A percentile compares a stretch with the other conserved stretches of the same genome.
Conservation (phyloP, 92 coral and sea anemone species). For the Parazoanthus atlanticus region DNA sequence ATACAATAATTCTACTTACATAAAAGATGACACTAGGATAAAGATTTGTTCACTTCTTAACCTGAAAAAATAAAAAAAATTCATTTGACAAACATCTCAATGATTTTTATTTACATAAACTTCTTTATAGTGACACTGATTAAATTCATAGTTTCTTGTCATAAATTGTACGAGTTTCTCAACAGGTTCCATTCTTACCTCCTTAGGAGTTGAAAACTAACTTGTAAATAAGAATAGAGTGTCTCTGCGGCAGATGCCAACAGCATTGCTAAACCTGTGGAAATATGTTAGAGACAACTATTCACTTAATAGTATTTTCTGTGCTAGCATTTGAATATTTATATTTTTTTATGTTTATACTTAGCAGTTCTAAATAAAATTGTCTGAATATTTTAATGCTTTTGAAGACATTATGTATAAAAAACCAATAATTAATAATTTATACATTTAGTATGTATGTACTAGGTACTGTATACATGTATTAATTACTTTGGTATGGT, state of each 20-base stretch:
- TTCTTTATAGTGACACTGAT: neutral
- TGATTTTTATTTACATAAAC: neutral
- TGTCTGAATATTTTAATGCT: too few relatives aligned
- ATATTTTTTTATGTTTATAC: too few relatives aligned
- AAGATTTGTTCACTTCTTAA: slow-evolving; percentile 80
- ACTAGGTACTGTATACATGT: too few relatives aligned
- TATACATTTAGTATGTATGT: too few relatives aligned
- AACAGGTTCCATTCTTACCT: slow-evolving; percentile 42
- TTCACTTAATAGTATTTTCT: neutral
- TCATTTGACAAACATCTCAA: neutral
- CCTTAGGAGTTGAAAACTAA: slow-evolving; percentile 64
- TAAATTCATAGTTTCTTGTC: neutral
- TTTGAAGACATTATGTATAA: too few relatives aligned
- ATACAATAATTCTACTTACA: slow-evolving; percentile 71
- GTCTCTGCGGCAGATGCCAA: slow-evolving; percentile 79
- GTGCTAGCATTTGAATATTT: too few relatives aligned
- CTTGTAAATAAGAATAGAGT: slow-evolving; percentile 81
- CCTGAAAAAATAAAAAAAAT: slow-evolving; percentile 46
- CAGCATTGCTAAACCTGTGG: slow-evolving; percentile 60
- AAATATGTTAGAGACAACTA: neutral
- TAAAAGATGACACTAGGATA: slow-evolving; percentile 64
- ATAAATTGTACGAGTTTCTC: too few relatives aligned
- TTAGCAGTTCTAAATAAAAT: too few relatives aligned
- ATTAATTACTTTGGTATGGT: too few relatives aligned
- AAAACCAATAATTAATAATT: too few relatives aligned